phyloP scores from a whole-genome alignment of 2,113 vertebrate species.

The Apistogramma diplotaenia region DNA sequence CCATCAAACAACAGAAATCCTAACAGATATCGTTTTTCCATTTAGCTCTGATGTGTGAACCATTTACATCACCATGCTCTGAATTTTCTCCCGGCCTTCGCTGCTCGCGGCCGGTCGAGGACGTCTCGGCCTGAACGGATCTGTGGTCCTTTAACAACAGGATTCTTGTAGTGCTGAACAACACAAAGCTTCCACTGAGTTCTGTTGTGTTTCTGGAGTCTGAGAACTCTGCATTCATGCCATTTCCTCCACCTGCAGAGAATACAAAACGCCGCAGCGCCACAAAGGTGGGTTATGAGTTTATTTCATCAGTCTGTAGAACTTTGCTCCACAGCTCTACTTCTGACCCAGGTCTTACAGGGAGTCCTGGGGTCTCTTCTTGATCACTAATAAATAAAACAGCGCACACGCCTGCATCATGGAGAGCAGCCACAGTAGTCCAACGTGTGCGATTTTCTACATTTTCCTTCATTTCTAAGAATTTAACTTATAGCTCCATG shows the following conservation, averaged over 20 bases:
- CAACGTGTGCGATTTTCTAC: background rate
- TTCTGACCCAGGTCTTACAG: background rate
- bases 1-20: too few species aligned
- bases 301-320: background rate
- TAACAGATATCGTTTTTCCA: too few species aligned
- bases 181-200: background rate
- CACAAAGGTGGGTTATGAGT: background rate
- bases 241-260: background rate
- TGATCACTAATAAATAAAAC: background rate
- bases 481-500: too few species aligned
- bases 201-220: background rate
- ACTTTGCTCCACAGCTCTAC: background rate
- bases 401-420: background rate
- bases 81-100: background rate
- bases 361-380: background rate
- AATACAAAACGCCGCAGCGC: background rate
- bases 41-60: background rate
- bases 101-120: background rate
- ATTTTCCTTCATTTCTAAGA: background rate
- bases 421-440: background rate
- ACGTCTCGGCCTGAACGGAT: background rate
- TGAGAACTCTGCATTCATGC: background rate
- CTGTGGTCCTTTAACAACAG: background rate
- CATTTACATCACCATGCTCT: background rate
- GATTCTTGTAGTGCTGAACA: background rate